Percentiles rank a stretch among this genome's conserved stretches.
Conservation (phyloP, 1,140 invertebrate species). For the Pseudomyrmex concolor region DNA sequence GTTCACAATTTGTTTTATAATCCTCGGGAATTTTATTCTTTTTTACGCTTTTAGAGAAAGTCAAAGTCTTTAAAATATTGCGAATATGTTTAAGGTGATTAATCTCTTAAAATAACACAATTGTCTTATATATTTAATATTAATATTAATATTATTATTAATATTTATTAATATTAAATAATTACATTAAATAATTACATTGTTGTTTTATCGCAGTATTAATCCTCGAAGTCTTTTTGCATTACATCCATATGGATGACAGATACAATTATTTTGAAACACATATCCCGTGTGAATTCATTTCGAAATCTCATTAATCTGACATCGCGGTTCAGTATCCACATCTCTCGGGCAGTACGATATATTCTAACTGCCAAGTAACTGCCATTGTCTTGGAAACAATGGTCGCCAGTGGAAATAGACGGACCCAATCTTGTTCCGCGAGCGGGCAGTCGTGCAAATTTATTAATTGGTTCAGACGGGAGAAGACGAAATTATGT, state of each 20-base stretch:
- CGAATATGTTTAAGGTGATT: too few species aligned
- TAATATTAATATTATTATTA: background rate
- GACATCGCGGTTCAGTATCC: constrained; percentile 63
- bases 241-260: background rate
- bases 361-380: constrained; percentile 76
- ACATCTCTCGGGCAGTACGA: constrained; percentile 67
- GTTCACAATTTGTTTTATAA: background rate
- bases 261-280: background rate
- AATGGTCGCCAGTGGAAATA: constrained; percentile 71
- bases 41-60: too few species aligned
- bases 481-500: constrained; percentile 67
- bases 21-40: too few species aligned
- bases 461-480: constrained; percentile 77
- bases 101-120: background rate
- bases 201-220: too few species aligned
- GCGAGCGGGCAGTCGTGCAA: constrained; percentile 68
- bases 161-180: too few species aligned
- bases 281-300: constrained; percentile 6
- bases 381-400: constrained; percentile 73
- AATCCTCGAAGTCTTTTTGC: background rate
- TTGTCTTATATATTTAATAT: background rate
- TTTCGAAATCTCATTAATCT: constrained; percentile 73
- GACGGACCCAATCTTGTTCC: constrained; percentile 69
- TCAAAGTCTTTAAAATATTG: too few species aligned
- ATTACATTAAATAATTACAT: background rate